A percentile compares a stretch with the other conserved stretches of the same genome.
phyloP scores from a whole-genome alignment of 2,888 invertebrate species.

The Thumatha senex region DNA sequence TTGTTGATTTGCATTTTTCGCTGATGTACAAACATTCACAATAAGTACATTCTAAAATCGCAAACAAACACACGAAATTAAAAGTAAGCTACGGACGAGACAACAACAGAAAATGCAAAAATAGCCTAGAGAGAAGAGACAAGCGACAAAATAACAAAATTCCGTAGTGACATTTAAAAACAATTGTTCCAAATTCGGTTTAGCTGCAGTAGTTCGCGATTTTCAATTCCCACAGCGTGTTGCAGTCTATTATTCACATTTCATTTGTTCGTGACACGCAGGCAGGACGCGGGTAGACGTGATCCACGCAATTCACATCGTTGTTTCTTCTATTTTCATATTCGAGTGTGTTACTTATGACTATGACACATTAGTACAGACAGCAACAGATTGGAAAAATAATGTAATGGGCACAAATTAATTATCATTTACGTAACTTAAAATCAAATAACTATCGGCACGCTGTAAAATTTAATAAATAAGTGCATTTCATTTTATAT shows the following conservation, averaged over 20 bases:
- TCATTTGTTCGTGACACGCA: conserved; percentile 53
- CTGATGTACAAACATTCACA: no score
- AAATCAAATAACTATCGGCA: no score
- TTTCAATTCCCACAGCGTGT: conserved; percentile 56
- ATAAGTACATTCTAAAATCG: no score
- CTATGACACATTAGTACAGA: neutral
- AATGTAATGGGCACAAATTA: no score
- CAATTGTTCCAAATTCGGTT: conserved; percentile 41
- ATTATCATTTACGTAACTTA: no score
- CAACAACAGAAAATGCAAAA: conserved; percentile 17
- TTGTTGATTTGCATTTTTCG: neutral
- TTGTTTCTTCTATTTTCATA: conserved; percentile 7
- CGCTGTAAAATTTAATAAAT: no score
- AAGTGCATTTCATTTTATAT: no score
- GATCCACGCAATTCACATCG: conserved; percentile 48
- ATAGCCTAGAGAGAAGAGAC: conserved; percentile 12
- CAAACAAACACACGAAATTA: conserved; percentile 28
- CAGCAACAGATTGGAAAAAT: no score
- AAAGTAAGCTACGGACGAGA: conserved; percentile 11
- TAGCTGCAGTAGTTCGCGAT: conserved; percentile 44
- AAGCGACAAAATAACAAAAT: conserved; percentile 33
- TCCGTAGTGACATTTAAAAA: conserved; percentile 32
- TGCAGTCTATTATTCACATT: conserved; percentile 62
- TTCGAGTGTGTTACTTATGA: neutral
- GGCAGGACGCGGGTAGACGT: conserved; percentile 18